Percentiles rank a stretch among this genome's conserved stretches.
Conservation (phyloP, 2,888 invertebrate genomes). For the Anoplius nigerrimus region DNA sequence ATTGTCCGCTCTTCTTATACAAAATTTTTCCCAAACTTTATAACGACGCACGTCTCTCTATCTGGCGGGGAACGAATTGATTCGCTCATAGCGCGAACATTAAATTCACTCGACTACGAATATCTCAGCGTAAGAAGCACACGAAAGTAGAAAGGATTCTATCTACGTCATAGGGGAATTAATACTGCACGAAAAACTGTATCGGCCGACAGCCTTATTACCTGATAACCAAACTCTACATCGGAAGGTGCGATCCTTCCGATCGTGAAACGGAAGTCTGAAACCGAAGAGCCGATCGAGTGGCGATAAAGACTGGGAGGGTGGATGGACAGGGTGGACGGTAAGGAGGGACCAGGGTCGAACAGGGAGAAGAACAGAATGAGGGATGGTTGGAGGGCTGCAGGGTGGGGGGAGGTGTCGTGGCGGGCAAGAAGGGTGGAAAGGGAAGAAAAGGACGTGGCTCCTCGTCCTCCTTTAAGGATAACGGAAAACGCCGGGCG, state of each 20-base stretch:
- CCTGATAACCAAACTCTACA: too few relatives aligned
- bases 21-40: too few relatives aligned
- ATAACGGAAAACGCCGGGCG: slow-evolving; percentile 57
- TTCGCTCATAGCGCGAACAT: too few relatives aligned
- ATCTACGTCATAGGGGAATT: too few relatives aligned
- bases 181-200: too few relatives aligned
- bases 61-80: too few relatives aligned
- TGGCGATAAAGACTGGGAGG: slow-evolving; percentile 14
- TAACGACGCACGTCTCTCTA: too few relatives aligned
- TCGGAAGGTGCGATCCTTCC: slow-evolving; percentile 28
- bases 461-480: slow-evolving; percentile 46
- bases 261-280: slow-evolving; percentile 20
- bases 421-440: background rate
- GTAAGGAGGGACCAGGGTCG: background rate
- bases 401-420: slow-evolving; percentile 17
- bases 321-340: slow-evolving; percentile 10
- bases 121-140: too few relatives aligned
- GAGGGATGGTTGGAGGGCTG: background rate
- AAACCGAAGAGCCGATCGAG: slow-evolving; percentile 2
- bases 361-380: slow-evolving; percentile 11
- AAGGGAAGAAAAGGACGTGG: slow-evolving; percentile 32
- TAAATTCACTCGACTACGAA: too few relatives aligned
- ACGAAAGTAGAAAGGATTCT: too few relatives aligned
- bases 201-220: too few relatives aligned
- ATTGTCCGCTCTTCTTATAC: too few relatives aligned